Percentiles rank a stretch among this genome's conserved stretches.
phyloP scores from a whole-genome alignment of 2,797 vertebrate genomes.

The Galaxias olidus region DNA sequence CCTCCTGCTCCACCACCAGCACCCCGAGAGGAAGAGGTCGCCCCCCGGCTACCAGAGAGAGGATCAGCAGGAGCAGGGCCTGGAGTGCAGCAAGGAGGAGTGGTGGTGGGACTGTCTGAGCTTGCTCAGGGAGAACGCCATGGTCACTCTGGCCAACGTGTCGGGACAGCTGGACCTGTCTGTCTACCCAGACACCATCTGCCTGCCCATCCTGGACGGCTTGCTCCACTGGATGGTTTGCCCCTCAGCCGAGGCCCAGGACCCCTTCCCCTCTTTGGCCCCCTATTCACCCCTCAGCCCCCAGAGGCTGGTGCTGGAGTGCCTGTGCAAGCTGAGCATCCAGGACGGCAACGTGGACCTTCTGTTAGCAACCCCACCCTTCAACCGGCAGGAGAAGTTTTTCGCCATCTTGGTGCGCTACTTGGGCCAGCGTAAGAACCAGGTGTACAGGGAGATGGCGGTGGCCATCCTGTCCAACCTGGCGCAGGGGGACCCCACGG shows the following conservation, averaged over 20 bases:
- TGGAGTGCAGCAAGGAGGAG: conserved; percentile 89
- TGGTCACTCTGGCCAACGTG: conserved; percentile 98
- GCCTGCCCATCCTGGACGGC: conserved; percentile 95
- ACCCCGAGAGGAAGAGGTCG: conserved; percentile 90
- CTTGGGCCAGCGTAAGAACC: conserved; percentile 92
- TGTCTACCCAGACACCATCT: conserved; percentile 94
- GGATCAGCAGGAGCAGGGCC: conserved; percentile 82
- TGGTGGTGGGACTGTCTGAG: conserved; percentile 99
- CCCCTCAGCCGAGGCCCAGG: conserved; percentile 93
- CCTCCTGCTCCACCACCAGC: conserved; percentile 93
- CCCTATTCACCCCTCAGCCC: conserved; percentile 91
- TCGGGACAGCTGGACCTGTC: conserved; percentile 98
- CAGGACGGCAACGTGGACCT: conserved; percentile 97
- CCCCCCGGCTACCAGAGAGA: conserved; percentile 87
- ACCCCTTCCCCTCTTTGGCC: conserved; percentile 89
- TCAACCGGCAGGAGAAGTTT: conserved; percentile 96
- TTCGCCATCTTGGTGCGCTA: conserved; percentile 91
- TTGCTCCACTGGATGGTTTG: conserved; percentile 99
- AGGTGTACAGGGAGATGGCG: conserved; percentile 98
- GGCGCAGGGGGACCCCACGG: conserved; percentile 91
- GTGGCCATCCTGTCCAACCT: conserved; percentile 96
- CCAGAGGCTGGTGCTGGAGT: conserved; percentile 96
- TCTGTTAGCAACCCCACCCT: conserved; percentile 93
- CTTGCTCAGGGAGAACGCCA: conserved; percentile 92
- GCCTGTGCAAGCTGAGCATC: conserved; percentile 98